Evolutionary conservation across 2,888 invertebrate species (phyloP).

Genomic region (Disparrhopalites patrizii): DNA sequence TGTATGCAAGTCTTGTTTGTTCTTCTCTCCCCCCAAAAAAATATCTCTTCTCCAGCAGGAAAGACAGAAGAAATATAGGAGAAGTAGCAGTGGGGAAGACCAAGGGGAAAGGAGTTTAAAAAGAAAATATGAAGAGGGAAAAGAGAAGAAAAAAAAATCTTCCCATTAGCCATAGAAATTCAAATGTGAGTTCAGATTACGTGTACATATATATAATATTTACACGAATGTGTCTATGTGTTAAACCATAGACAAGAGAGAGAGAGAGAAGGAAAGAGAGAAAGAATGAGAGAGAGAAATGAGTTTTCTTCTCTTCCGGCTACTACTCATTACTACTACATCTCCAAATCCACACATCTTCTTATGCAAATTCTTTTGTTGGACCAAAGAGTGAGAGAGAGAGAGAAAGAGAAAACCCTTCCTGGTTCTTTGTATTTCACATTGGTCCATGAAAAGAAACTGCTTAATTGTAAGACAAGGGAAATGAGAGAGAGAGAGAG

Average conservation of each 20-base stretch:
- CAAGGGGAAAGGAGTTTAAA: too few relatives aligned
- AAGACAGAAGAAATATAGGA: too few relatives aligned
- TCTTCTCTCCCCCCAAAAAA: too few relatives aligned
- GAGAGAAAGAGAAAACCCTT: slow-evolving; percentile 23
- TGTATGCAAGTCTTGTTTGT: too few relatives aligned
- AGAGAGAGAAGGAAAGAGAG: too few relatives aligned
- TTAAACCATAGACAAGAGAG: too few relatives aligned
- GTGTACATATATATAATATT: background rate
- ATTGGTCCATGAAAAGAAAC: background rate
- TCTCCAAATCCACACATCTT: background rate
- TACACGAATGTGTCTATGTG: too few relatives aligned
- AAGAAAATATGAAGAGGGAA: background rate
- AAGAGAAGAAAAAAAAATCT: slow-evolving; percentile 11
- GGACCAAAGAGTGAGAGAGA: background rate
- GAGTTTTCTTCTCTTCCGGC: background rate
- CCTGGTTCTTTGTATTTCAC: slow-evolving; percentile 2
- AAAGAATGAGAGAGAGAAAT: too few relatives aligned
- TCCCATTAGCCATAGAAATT: too few relatives aligned
- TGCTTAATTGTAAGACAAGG: slow-evolving; percentile 5
- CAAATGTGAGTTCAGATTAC: background rate
- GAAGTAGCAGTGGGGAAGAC: too few relatives aligned
- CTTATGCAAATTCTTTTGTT: slow-evolving; percentile 11
- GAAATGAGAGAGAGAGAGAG: slow-evolving; percentile 3
- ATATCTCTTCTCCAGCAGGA: too few relatives aligned
- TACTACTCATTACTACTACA: background rate